Evolutionary conservation across 2,888 invertebrate genomes (phyloP).

Genomic region (Dasysyrphus albostriatus): DNA sequence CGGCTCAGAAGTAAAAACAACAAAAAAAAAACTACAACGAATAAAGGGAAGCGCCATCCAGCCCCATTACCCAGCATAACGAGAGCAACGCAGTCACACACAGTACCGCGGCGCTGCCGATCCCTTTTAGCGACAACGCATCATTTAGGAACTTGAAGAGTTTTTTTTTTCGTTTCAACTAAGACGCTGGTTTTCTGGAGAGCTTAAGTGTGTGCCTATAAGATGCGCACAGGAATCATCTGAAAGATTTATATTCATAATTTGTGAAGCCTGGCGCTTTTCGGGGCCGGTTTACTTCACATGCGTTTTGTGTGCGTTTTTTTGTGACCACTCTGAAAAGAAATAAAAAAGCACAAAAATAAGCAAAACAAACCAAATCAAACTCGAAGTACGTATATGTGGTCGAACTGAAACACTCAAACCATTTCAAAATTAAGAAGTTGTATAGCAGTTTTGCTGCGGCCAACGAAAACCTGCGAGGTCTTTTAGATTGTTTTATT

Average conservation of each 20-base stretch:
- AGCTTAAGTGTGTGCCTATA: slow-evolving; percentile 47
- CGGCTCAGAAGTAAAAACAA: slow-evolving; percentile 34
- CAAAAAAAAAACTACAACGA: slow-evolving; percentile 38
- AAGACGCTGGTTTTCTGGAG: slow-evolving; percentile 11
- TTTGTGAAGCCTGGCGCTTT: slow-evolving; percentile 60
- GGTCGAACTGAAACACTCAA: slow-evolving; percentile 28
- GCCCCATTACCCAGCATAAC: slow-evolving; percentile 70
- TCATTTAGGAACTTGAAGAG: slow-evolving; percentile 55
- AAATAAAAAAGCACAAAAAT: slow-evolving; percentile 7
- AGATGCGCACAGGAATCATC: slow-evolving; percentile 66
- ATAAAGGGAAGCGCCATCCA: slow-evolving; percentile 76
- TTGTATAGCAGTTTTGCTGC: slow-evolving; percentile 49
- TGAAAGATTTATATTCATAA: slow-evolving; percentile 74
- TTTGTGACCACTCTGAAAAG: neutral
- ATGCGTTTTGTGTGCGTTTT: slow-evolving; percentile 59
- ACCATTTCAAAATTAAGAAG: slow-evolving; percentile 69
- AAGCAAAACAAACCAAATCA: neutral
- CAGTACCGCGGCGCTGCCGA: slow-evolving; percentile 44
- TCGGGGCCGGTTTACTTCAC: slow-evolving; percentile 25
- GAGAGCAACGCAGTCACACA: slow-evolving; percentile 61
- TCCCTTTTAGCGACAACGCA: slow-evolving; percentile 54
- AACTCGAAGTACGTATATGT: no score
- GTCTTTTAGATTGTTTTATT: slow-evolving; percentile 22
- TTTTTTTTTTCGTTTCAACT: slow-evolving; percentile 18
- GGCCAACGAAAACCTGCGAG: slow-evolving; percentile 18